These are phyloP conservation scores for Hoplostethus atlanticus DNA, from an alignment of 2,797 vertebrate species.

Conservation along the genomic window DNA sequence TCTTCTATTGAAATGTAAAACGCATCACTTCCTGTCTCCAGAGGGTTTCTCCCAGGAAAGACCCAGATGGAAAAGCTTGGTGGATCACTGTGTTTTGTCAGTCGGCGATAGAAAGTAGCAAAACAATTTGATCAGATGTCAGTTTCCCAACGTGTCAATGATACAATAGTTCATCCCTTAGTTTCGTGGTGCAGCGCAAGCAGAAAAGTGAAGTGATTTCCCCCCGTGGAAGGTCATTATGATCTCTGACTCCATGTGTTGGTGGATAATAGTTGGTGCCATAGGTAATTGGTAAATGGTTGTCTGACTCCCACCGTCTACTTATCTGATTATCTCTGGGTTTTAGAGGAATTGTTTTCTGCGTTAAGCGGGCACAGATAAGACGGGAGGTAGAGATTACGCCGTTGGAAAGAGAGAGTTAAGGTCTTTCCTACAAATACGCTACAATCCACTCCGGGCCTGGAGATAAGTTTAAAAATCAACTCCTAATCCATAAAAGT, in stretches of 20 bases:
- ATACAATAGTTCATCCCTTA: not conserved
- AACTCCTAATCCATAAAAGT: slow-evolving; percentile 9
- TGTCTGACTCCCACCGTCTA: slow-evolving; percentile 12
- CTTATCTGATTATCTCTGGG: slow-evolving; percentile 34
- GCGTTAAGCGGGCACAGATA: slow-evolving; percentile 41
- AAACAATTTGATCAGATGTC: not conserved
- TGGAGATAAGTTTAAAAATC: slow-evolving; percentile 34
- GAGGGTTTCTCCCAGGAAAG: too few species aligned
- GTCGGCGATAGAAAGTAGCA: not conserved
- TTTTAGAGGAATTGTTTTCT: slow-evolving; percentile 43
- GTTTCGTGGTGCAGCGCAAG: slow-evolving; percentile 18
- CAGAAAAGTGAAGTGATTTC: slow-evolving; percentile 36
- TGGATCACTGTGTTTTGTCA: not conserved
- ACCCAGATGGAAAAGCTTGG: too few species aligned
- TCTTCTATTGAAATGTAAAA: too few species aligned
- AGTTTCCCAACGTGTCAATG: not conserved
- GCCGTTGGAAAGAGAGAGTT: slow-evolving; percentile 5
- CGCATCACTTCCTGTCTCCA: too few species aligned
- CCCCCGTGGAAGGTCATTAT: slow-evolving; percentile 29
- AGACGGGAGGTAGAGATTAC: slow-evolving; percentile 19
- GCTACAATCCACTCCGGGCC: slow-evolving; percentile 12
- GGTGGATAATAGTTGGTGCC: slow-evolving; percentile 40
- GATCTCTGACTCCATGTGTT: slow-evolving; percentile 29
- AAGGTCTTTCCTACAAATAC: slow-evolving; percentile 31
- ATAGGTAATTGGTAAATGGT: slow-evolving; percentile 34